phyloP scores from a whole-genome alignment of 2,113 vertebrate species.

The Platycercus adscitus region DNA sequence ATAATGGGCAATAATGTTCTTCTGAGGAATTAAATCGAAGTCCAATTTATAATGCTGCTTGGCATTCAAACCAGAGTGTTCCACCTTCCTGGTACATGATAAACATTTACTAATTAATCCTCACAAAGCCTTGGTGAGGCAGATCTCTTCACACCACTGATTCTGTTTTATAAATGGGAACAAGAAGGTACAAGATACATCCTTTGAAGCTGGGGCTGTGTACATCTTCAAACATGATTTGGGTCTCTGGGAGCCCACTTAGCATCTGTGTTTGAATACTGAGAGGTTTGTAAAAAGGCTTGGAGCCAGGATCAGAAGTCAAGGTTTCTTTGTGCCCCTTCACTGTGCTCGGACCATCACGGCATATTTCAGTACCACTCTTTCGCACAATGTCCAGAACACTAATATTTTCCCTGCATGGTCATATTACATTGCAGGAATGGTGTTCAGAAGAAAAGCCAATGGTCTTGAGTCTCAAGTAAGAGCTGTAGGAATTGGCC shows the following conservation, averaged over 20 bases:
- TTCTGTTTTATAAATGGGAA: slow-evolving; percentile 15
- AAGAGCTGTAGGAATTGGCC: neutral
- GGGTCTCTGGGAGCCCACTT: neutral
- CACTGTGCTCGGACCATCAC: neutral
- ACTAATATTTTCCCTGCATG: neutral
- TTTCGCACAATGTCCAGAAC: neutral
- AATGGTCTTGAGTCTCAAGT: neutral
- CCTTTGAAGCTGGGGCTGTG: neutral
- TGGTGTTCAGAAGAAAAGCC: neutral
- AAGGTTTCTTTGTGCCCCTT: neutral
- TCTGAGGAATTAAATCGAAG: slow-evolving; percentile 20
- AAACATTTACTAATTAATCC: slow-evolving; percentile 58
- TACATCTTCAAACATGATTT: neutral
- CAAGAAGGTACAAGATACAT: neutral
- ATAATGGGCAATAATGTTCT: slow-evolving; percentile 31
- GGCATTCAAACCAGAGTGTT: neutral
- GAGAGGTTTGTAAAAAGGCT: neutral
- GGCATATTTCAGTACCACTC: neutral
- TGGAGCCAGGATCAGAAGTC: neutral
- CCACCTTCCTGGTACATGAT: slow-evolving; percentile 12
- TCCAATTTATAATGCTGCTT: neutral
- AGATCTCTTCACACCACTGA: slow-evolving; percentile 36
- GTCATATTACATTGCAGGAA: neutral
- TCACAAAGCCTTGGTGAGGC: neutral
- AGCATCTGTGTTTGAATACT: neutral